A percentile compares a stretch with the other conserved stretches of the same genome.
Evolutionary conservation across 2,888 invertebrate species (phyloP).

Genomic region (Nycteola revayana): DNA sequence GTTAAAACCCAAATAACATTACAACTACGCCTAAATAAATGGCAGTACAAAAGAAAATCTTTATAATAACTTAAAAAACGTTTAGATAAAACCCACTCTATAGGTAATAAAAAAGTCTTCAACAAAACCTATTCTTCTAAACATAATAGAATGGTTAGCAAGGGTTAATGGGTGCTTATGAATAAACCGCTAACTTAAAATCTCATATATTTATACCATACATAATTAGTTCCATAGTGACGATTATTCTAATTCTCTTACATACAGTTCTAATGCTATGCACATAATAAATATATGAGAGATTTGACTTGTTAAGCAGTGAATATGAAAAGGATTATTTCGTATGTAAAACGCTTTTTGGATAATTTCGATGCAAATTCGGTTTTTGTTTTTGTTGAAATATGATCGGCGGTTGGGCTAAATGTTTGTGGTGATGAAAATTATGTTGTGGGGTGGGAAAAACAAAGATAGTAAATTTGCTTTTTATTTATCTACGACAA

Average conservation of each 20-base stretch:
- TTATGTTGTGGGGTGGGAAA: too few species aligned
- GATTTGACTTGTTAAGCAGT: constrained; percentile 1
- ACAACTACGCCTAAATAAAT: too few species aligned
- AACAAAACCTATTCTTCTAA: not conserved
- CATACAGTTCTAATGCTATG: constrained; percentile 27
- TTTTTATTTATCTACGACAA: too few species aligned
- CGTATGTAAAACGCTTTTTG: constrained; percentile 2
- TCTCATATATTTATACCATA: constrained; percentile 12
- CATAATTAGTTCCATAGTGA: constrained; percentile 18
- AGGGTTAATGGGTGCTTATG: constrained; percentile 29
- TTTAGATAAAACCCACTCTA: too few species aligned
- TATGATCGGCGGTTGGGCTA: too few species aligned
- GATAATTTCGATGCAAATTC: not conserved
- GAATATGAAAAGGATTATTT: not conserved
- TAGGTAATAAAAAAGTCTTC: too few species aligned
- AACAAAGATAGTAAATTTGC: too few species aligned
- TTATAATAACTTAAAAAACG: too few species aligned
- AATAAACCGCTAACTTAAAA: constrained; percentile 31
- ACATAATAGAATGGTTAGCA: constrained; percentile 16
- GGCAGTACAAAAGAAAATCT: too few species aligned
- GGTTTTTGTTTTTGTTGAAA: too few species aligned
- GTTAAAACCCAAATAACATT: too few species aligned
- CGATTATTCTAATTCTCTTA: constrained; percentile 34
- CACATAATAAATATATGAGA: constrained; percentile 24
- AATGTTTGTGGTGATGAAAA: too few species aligned